Evolutionary conservation across 2,888 invertebrate genomes (phyloP), one percentile per base, ranked within the genome.

Genomic region (Parelbella ahira): DNA sequence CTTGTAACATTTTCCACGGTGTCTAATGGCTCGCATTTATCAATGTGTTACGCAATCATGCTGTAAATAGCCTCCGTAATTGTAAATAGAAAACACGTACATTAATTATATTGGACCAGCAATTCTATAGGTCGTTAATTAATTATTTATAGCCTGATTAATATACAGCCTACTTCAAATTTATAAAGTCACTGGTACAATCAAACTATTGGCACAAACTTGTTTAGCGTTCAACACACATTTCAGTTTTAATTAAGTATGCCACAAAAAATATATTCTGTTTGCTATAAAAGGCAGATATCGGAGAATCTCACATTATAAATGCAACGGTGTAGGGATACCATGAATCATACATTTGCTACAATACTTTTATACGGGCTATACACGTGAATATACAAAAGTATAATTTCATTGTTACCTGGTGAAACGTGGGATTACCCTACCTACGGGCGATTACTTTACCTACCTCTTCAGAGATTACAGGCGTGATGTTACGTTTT

Each of bases 171-270:
- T 29, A 15, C n/a, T 30, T 29, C 18, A 11, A 12, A 8, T 6
- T 7, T 11, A 37, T 32, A 33, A 33, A 11, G 19, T 32, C 1
- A 11, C n/a, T 4, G 7, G 32, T 11, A 25, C 25, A 25, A 19
- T 19, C n/a, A 25, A 36, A 36, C 24, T 25, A 36, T 36, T 25
- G 4, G 36, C 25, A 19, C 13, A 24, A 67, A 68, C 68, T 68
- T 65, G 70, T 72, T 70, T 62, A 56, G 56, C 59, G 29, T 67
- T 67, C 67, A 68, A 72, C 70, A 69, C 67, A 60, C 64, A 47
- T 74, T 80, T 73, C 72, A 74, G 66, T 74, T 72, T 71, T 78
- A 78, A 82, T 83, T 80, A 81, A 73, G 68, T 65, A 70, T 58
- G 65, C 63, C 53, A 71, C 65, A 79, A 82, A 80, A 80, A 80